Evolutionary conservation across 2,113 vertebrate genomes (phyloP).

Genomic region (Apteryx owenii): DNA sequence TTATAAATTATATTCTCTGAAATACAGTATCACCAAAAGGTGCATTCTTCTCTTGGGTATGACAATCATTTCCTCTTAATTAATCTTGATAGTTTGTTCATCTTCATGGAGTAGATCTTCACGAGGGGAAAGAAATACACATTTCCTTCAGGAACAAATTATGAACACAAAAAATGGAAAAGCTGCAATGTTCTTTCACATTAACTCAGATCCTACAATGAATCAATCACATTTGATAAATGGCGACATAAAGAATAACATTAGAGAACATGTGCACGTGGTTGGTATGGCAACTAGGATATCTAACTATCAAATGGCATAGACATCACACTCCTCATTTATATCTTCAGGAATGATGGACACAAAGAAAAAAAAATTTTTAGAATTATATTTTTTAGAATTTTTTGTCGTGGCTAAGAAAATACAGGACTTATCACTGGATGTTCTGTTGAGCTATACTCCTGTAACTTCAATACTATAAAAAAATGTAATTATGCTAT

Average conservation of each 20-base stretch:
- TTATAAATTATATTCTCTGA: background rate
- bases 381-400: background rate
- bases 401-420: background rate
- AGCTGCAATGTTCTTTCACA: conserved; percentile 38
- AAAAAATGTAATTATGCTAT: background rate
- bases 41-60: background rate
- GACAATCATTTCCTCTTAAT: conserved; percentile 42
- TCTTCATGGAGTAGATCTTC: background rate
- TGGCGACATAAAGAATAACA: conserved; percentile 40
- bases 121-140: background rate
- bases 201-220: conserved; percentile 24
- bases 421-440: background rate
- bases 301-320: background rate
- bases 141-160: conserved; percentile 35
- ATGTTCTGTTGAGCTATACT: background rate
- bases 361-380: background rate
- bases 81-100: conserved; percentile 31
- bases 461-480: background rate
- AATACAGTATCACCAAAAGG: background rate
- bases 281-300: conserved; percentile 61
- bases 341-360: background rate
- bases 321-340: background rate
- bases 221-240: conserved; percentile 37
- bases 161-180: conserved; percentile 42
- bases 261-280: background rate